Conservation (phyloP, 2,888 invertebrate genomes). For the Tuta absoluta region DNA sequence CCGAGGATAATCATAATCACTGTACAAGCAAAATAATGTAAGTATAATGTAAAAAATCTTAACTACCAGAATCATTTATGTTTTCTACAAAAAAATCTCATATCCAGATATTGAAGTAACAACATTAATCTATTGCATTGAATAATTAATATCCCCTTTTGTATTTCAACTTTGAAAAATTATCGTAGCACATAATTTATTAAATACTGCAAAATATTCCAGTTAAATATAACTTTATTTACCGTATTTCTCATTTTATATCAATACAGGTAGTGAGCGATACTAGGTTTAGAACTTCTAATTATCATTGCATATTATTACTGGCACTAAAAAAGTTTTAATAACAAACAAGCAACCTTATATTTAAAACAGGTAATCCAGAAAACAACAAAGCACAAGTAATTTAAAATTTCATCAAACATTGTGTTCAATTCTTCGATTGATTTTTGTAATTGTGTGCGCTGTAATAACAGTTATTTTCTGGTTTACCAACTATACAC, state of each 20-base stretch:
- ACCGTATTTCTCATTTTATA: not conserved
- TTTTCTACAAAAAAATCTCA: not conserved
- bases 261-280: not conserved
- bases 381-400: not conserved
- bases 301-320: not conserved
- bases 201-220: not conserved
- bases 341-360: constrained; percentile 8
- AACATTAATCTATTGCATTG: too few species aligned
- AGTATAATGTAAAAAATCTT: constrained; percentile 27
- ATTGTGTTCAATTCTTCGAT: not conserved
- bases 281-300: not conserved
- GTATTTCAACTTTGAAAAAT: too few species aligned
- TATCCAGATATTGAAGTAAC: not conserved
- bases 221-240: not conserved
- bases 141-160: too few species aligned
- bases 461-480: not conserved
- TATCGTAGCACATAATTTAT: too few species aligned
- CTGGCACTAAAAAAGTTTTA: constrained; percentile 7
- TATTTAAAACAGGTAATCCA: not conserved
- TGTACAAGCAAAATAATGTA: constrained; percentile 32
- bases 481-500: constrained; percentile 14
- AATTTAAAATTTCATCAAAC: not conserved
- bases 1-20: constrained; percentile 40
- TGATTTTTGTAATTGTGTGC: not conserved
- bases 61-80: constrained; percentile 5